These are phyloP conservation scores for Leucoma salicis DNA, from an alignment of 2,888 invertebrate species.

Conservation along the genomic window DNA sequence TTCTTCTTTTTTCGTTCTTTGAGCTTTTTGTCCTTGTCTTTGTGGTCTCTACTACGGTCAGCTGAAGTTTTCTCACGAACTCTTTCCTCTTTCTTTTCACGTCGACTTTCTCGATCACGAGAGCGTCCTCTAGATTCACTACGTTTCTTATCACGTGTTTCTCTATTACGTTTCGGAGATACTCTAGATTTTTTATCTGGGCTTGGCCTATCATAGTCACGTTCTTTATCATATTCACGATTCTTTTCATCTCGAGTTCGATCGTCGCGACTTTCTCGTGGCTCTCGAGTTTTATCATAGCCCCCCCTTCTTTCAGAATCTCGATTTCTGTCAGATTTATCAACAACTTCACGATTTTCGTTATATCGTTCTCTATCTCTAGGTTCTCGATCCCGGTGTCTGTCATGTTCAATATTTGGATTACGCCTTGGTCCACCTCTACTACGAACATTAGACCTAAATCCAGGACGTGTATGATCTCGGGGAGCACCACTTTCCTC, in stretches of 20 bases:
- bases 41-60: constrained; percentile 77
- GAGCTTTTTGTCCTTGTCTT: constrained; percentile 81
- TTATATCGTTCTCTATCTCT: constrained; percentile 66
- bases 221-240: constrained; percentile 69
- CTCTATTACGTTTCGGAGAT: constrained; percentile 67
- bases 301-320: constrained; percentile 59
- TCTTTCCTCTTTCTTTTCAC: constrained; percentile 80
- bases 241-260: constrained; percentile 55
- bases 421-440: constrained; percentile 63
- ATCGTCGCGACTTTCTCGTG: constrained; percentile 55
- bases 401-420: constrained; percentile 60
- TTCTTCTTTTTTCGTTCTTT: constrained; percentile 76
- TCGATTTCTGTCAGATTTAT: constrained; percentile 66
- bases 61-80: constrained; percentile 63
- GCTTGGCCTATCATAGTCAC: constrained; percentile 64
- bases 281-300: constrained; percentile 58
- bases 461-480: constrained; percentile 56
- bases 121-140: constrained; percentile 73
- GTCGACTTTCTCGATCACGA: constrained; percentile 77
- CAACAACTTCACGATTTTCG: constrained; percentile 64
- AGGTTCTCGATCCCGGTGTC: constrained; percentile 68
- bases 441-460: constrained; percentile 52
- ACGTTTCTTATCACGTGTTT: constrained; percentile 64
- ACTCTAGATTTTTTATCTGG: constrained; percentile 64
- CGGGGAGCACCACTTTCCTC: constrained; percentile 57